These are phyloP conservation scores for Alces alces DNA, from an alignment of 2,113 vertebrate genomes.

Conservation along the genomic window DNA sequence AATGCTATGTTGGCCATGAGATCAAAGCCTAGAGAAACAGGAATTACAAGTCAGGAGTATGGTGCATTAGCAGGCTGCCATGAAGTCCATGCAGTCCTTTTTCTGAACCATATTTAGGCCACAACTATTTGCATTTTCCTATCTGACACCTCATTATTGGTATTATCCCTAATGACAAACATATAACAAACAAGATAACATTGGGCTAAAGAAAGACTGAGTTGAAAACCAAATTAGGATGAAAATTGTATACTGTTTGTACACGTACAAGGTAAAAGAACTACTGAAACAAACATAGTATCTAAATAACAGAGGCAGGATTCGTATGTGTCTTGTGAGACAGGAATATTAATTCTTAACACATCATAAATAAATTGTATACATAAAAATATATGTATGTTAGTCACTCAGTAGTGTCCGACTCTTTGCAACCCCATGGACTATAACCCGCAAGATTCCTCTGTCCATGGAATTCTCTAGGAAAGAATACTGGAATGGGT, in stretches of 20 bases:
- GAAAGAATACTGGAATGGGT: neutral
- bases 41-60: neutral
- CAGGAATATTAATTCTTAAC: neutral
- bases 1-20: neutral
- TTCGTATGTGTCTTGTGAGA: neutral
- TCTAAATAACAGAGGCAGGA: neutral
- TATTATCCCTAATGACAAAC: neutral
- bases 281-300: neutral
- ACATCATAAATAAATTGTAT: neutral
- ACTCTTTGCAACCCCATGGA: neutral
- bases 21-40: slow-evolving; percentile 45
- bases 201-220: neutral
- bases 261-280: neutral
- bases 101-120: neutral
- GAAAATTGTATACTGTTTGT: neutral
- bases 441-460: neutral
- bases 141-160: neutral
- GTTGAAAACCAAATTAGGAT: neutral
- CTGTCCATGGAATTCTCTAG: neutral
- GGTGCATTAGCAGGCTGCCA: neutral
- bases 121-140: neutral
- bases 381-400: neutral
- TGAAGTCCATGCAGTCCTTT: neutral
- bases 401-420: neutral
- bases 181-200: neutral